These are phyloP conservation scores for Coptodon rendalli DNA, from an alignment of 2,113 vertebrate genomes.

Conservation along the genomic window DNA sequence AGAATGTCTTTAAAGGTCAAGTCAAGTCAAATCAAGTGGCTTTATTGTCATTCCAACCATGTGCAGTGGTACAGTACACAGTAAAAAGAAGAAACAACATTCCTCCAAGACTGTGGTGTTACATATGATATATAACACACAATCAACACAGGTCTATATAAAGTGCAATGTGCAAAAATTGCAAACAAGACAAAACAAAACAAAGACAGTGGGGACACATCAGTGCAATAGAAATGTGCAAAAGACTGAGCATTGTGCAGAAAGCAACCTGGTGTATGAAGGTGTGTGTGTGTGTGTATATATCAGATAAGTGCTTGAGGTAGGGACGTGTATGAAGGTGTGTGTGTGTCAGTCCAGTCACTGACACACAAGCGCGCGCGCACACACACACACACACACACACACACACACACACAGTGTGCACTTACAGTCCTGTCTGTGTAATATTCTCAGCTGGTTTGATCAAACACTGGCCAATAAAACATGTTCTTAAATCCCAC, in stretches of 20 bases:
- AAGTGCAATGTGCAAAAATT: neutral
- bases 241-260: neutral
- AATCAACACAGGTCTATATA: neutral
- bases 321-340: neutral
- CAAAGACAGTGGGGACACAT: neutral
- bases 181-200: neutral
- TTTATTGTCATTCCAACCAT: neutral
- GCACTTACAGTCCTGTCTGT: neutral
- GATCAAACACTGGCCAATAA: slow-evolving; percentile 24
- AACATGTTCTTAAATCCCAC: neutral
- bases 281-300: too few relatives aligned
- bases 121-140: neutral
- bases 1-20: neutral
- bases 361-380: too few relatives aligned
- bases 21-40: neutral
- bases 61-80: neutral
- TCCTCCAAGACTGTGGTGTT: neutral
- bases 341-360: neutral
- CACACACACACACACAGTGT: neutral
- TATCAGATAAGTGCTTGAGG: too few relatives aligned
- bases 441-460: neutral
- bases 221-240: neutral
- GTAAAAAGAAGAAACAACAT: neutral
- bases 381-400: too few relatives aligned
- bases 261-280: neutral